Base-by-base conservation (phyloP, 2,888 invertebrate genomes). In the Cremastinae sp. region DNA sequence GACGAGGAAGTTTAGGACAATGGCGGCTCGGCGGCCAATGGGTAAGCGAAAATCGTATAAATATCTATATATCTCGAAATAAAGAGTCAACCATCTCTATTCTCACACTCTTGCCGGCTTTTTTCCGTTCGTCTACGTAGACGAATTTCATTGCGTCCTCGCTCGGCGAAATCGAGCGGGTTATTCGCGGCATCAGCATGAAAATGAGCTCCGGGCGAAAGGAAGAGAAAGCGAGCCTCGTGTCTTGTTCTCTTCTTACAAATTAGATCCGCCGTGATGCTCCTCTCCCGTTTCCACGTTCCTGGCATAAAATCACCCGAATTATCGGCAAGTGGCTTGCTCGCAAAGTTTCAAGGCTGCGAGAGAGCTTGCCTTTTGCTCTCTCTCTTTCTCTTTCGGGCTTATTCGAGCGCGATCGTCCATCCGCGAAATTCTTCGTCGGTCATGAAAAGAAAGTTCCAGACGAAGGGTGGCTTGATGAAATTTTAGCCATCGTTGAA, bases 1-100 rank as follows among this genome's bases (percentile, higher is more conserved):
- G 79, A 79, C 76, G 78, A 68, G 68, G 53, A 78, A 68, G 51
- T 62, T 49, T 49, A 28, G 78, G 18, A 66, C 61, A 64, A 72
- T 53, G 81, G 81, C 83, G 86, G 82, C 84, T 83, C 81, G 81
- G 83, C 82, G 81, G 82, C 82, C 82, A 81, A 80, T 83, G 86
- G 87, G 88, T 88, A 65, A 87, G 88, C 85, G 10, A 12, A 12
- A 41, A 43, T 14, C 61, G 16, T 43, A 37, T 20, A 53, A 58
- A 22, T 58, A 69, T 41, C n/a, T 22, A n/a, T n/a, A n/a, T n/a
- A n/a, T n/a, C n/a, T 65, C 12, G 0, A 20, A 35, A 61, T 53
- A 59, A n/a, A 22, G 22, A 28, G 28, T 45, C 20, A 22, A 16
- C 35, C 8, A 49, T 61, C 35, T 28, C 49, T 64, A 77, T 79